Evolutionary conservation across 2,888 invertebrate genomes (phyloP).

Genomic region (Yponomeuta plumbellus): DNA sequence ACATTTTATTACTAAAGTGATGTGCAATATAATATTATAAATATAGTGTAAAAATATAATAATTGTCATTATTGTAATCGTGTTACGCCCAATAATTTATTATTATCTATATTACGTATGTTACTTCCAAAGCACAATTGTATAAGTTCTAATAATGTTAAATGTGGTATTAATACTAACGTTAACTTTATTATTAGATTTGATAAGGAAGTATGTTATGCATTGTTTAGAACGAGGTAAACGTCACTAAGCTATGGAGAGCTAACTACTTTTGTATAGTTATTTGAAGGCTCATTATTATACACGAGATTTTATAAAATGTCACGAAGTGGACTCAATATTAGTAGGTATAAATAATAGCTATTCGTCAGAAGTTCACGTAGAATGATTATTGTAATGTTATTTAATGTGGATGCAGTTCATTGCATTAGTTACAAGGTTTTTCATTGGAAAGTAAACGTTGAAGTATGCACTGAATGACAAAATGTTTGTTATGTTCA

Average conservation of each 20-base stretch:
- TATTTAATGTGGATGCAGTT: not conserved
- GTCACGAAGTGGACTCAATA: not conserved
- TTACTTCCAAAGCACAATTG: conserved; percentile 41
- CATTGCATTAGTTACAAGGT: not conserved
- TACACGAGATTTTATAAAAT: not conserved
- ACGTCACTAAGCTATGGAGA: not conserved
- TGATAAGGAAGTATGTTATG: not conserved
- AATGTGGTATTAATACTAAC: conserved; percentile 47
- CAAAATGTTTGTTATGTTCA: not conserved
- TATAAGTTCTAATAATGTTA: conserved; percentile 32
- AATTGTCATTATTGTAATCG: not conserved
- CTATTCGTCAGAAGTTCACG: not conserved
- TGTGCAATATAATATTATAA: not conserved
- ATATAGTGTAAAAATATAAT: not conserved
- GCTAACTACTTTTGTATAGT: not conserved
- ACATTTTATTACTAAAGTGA: not conserved
- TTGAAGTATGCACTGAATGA: not conserved
- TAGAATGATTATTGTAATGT: not conserved
- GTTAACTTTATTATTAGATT: conserved; percentile 29
- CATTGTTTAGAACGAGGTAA: not conserved
- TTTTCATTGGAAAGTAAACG: not conserved
- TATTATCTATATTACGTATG: not conserved
- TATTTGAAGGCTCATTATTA: not conserved
- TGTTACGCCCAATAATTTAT: conserved; percentile 11
- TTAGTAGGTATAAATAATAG: not conserved